Evolutionary conservation across 2,113 vertebrate genomes (phyloP), one percentile per base, ranked within the genome.

Genomic region (Vulpes lagopus): DNA sequence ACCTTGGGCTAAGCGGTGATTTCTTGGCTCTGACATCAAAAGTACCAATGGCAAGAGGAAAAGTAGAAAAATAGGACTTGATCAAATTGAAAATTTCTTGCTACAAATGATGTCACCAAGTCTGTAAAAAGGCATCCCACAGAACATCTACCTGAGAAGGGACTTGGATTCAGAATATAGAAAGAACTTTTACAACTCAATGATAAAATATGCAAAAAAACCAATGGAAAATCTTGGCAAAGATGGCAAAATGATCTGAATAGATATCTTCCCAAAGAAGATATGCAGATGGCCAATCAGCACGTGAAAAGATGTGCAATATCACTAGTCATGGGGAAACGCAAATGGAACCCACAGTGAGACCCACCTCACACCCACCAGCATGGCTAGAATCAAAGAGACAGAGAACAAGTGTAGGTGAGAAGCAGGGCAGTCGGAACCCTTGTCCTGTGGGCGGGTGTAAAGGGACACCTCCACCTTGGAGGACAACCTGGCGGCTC

Each of bases 381-480:
- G 73, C 11, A 11, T 14, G n/a, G 23, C 79, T 2, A 0, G 20
- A 15, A 1, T 14, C n/a, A 27, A 69, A 51, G 8, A 2, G 3
- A 23, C 19, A 74, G 73, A 43, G 38, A 76, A 7, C 43, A 4
- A 25, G 14, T 3, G 23, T 2, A 14, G 23, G 23, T 16, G 73
- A 23, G 16, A 64, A 27, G 32, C 32, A n/a, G 65, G 65, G 65
- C 32, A 1, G 1, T 32, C 3, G 2, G 14, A 86, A 2, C 0
- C 35, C 30, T 82, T 8, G 2, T 11, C 1, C 51, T 6, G 38
- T n/a, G 0, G 25, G 14, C 5, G 32, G 49, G 51, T 4, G 11
- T 8, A 17, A 65, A 7, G 27, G 2, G 5, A 74, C 0, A 1
- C 25, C 17, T 35, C 11, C 8, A 5, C 20, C 23, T 30, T 22